These are phyloP conservation scores for Epsilonema sp. DNA, from an alignment of 2,888 invertebrate genomes.

Conservation along the genomic window DNA sequence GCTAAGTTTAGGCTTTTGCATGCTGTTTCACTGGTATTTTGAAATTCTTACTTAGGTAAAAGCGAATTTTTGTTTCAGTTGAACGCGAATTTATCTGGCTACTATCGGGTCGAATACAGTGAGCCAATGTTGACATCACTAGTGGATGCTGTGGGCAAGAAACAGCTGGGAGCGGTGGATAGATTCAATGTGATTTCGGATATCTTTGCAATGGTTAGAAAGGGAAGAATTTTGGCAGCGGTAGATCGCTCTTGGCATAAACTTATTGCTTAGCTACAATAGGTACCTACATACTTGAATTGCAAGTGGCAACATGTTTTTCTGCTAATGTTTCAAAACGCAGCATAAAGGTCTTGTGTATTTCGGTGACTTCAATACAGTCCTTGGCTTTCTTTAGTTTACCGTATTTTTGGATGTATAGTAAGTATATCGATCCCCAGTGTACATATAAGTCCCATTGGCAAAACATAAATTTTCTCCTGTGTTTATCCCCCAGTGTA, in stretches of 20 bases:
- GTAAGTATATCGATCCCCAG: too few relatives aligned
- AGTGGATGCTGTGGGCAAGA: conserved; percentile 54
- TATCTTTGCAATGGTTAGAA: conserved; percentile 67
- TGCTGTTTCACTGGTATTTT: conserved; percentile 43
- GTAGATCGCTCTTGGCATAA: conserved; percentile 54
- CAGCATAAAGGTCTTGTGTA: too few relatives aligned
- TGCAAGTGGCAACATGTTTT: conserved; percentile 75
- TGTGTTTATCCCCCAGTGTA: too few relatives aligned
- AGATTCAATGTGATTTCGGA: conserved; percentile 68
- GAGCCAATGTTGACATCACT: conserved; percentile 28
- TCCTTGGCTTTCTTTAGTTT: too few relatives aligned
- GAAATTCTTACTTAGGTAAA: too few relatives aligned
- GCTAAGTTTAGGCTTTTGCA: too few relatives aligned
- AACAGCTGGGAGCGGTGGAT: conserved; percentile 60
- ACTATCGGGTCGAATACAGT: conserved; percentile 42
- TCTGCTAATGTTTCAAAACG: too few relatives aligned
- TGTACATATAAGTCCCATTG: background rate
- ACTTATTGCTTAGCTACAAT: conserved; percentile 58
- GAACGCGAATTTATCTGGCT: conserved; percentile 63
- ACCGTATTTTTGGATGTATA: too few relatives aligned
- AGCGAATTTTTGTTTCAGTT: conserved; percentile 39
- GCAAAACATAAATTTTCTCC: too few relatives aligned
- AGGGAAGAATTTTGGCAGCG: too few relatives aligned
- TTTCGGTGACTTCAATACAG: too few relatives aligned
- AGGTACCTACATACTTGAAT: conserved; percentile 63